Evolutionary conservation across 2,888 invertebrate genomes (phyloP).

Genomic region (Clitarchus hookeri): DNA sequence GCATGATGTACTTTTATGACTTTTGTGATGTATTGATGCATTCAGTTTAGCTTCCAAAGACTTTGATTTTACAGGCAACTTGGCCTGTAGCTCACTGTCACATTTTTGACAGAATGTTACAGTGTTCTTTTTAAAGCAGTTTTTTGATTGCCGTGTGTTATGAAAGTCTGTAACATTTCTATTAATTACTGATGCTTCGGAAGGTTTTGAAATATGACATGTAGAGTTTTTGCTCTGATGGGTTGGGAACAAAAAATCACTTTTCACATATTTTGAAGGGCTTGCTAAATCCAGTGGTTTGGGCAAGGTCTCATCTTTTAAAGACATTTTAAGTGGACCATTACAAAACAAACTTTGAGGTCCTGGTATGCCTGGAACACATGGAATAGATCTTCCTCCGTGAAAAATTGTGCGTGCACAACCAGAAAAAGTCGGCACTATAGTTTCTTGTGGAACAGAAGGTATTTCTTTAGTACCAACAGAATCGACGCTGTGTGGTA

Average conservation of each 20-base stretch:
- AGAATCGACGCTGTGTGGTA: conserved; percentile 19
- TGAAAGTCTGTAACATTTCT: not conserved
- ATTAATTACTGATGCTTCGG: not conserved
- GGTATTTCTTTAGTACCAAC: not conserved
- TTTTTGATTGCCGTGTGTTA: not conserved
- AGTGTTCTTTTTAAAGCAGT: not conserved
- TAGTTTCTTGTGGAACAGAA: conserved; percentile 23
- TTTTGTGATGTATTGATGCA: not conserved
- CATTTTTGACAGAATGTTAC: not conserved
- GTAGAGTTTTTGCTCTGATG: not conserved
- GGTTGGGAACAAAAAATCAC: not conserved
- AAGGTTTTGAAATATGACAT: not conserved
- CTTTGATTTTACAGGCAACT: not conserved
- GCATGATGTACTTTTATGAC: not conserved
- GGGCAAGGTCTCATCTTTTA: conserved; percentile 30
- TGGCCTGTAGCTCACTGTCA: not conserved
- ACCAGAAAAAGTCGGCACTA: conserved; percentile 52
- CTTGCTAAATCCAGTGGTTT: conserved; percentile 50
- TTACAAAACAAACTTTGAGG: conserved; percentile 63
- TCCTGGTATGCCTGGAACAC: conserved; percentile 87
- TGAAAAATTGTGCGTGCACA: conserved; percentile 68
- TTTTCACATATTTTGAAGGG: conserved; percentile 48
- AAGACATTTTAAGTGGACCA: not conserved
- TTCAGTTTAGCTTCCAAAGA: not conserved
- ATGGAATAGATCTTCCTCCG: conserved; percentile 77